Evolutionary conservation across 2,797 vertebrate genomes (phyloP).

Genomic region (Tangara arthus): DNA sequence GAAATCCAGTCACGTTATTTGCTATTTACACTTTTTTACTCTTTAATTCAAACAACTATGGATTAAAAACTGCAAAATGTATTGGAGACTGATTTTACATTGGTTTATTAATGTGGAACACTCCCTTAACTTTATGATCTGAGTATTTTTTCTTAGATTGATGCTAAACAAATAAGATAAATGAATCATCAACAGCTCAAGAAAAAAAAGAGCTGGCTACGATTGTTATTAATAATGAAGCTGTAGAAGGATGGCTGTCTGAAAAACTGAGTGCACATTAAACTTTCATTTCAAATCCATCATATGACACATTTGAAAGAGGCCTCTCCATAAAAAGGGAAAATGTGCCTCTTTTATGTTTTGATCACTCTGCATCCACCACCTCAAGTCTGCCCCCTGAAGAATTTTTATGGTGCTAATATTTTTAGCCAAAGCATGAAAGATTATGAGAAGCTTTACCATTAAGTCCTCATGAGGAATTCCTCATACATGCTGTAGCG

Average conservation of each 20-base stretch:
- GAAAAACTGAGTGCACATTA: not conserved
- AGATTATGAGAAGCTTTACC: not conserved
- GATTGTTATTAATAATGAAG: slow-evolving; percentile 21
- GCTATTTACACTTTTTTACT: not conserved
- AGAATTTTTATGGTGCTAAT: slow-evolving; percentile 13
- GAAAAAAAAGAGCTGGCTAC: not conserved
- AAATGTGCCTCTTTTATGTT: not conserved
- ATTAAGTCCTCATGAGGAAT: not conserved
- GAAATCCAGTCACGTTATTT: not conserved
- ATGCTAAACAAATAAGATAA: not conserved
- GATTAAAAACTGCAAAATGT: not conserved
- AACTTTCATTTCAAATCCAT: slow-evolving; percentile 5
- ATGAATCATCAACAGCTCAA: not conserved
- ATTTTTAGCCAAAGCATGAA: slow-evolving; percentile 13
- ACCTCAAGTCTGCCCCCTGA: not conserved
- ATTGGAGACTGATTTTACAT: not conserved
- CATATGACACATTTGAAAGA: not conserved
- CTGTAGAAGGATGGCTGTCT: slow-evolving; percentile 21
- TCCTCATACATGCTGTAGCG: not conserved
- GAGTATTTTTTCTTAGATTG: not conserved
- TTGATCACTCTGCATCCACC: not conserved
- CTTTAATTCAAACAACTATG: not conserved
- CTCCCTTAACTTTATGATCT: not conserved
- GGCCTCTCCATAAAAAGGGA: not conserved
- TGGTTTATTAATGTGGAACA: not conserved